These are phyloP conservation scores for Drosophila ananassae DNA, from an alignment of 1,140 invertebrate genomes.

Conservation along the genomic window DNA sequence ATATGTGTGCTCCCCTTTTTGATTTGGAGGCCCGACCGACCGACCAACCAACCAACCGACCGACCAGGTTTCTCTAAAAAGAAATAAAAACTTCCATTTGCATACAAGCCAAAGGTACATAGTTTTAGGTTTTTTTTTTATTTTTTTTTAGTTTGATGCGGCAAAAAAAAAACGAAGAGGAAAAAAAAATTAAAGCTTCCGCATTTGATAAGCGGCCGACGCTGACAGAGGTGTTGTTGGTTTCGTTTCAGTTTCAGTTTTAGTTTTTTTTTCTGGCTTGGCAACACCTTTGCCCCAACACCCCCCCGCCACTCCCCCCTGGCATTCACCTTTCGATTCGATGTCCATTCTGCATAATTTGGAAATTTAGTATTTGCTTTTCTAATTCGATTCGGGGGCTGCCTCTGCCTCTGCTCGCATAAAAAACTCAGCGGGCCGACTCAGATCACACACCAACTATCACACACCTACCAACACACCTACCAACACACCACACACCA, in stretches of 20 bases:
- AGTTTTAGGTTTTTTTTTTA: neutral
- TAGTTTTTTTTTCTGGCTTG: slow-evolving; percentile 43
- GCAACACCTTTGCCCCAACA: slow-evolving; percentile 36
- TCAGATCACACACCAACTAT: no score
- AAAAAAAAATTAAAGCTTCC: slow-evolving; percentile 47
- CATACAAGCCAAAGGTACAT: slow-evolving; percentile 7
- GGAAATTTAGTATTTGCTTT: slow-evolving; percentile 69
- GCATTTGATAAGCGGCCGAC: slow-evolving; percentile 68
- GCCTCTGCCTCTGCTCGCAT: slow-evolving; percentile 15
- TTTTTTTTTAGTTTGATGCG: slow-evolving; percentile 33
- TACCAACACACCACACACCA: slow-evolving; percentile 9
- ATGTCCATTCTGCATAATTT: slow-evolving; percentile 50
- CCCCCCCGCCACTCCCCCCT: neutral
- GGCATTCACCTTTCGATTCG: slow-evolving; percentile 25
- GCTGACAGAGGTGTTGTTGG: slow-evolving; percentile 7
- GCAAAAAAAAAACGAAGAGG: slow-evolving; percentile 22
- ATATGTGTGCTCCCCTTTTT: slow-evolving; percentile 20
- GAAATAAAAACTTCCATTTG: slow-evolving; percentile 38
- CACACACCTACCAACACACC: neutral
- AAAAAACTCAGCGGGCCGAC: slow-evolving; percentile 18
- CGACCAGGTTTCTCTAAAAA: slow-evolving; percentile 14
- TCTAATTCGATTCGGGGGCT: slow-evolving; percentile 68
- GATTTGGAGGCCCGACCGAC: slow-evolving; percentile 11
- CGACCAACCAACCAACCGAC: neutral
- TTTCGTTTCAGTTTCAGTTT: slow-evolving; percentile 22